phyloP scores from a whole-genome alignment of 2,888 invertebrate species.

The Acheta domesticus region DNA sequence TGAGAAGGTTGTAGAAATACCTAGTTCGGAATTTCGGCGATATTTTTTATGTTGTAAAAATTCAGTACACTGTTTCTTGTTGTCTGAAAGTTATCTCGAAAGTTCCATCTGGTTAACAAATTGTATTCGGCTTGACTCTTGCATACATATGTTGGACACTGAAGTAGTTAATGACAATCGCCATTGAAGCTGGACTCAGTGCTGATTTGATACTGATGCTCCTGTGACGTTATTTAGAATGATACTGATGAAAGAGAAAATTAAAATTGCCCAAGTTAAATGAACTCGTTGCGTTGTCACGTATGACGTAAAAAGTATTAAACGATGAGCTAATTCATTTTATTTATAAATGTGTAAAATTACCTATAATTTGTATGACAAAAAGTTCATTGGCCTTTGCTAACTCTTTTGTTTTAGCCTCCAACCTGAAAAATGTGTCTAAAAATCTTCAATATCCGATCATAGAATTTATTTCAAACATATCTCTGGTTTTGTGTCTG shows the following conservation, averaged over 20 bases:
- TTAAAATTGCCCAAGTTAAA: not conserved
- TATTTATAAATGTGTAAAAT: not conserved
- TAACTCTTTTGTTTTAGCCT: not conserved
- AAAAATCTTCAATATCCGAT: not conserved
- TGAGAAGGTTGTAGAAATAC: not conserved
- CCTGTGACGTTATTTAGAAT: not conserved
- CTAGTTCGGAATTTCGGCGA: not conserved
- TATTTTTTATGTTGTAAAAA: not conserved
- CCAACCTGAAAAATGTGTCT: not conserved
- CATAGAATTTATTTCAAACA: constrained; percentile 6
- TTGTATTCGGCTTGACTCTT: constrained; percentile 1
- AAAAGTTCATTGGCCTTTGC: not conserved
- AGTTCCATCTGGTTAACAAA: not conserved
- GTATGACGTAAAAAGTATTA: not conserved
- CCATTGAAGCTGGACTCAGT: constrained; percentile 1
- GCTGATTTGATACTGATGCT: not conserved
- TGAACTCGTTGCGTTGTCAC: not conserved
- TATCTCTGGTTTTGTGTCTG: not conserved
- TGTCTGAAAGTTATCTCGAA: too few relatives aligned
- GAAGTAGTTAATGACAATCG: not conserved
- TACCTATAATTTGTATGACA: not conserved
- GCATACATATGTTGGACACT: constrained; percentile 9
- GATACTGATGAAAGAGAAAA: not conserved
- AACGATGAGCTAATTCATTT: not conserved
- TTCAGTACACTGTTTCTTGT: too few relatives aligned